Evolutionary conservation across 2,797 vertebrate genomes (phyloP), one percentile per base, ranked within the genome.

Genomic region (Oryzias dopingdopingensis): DNA sequence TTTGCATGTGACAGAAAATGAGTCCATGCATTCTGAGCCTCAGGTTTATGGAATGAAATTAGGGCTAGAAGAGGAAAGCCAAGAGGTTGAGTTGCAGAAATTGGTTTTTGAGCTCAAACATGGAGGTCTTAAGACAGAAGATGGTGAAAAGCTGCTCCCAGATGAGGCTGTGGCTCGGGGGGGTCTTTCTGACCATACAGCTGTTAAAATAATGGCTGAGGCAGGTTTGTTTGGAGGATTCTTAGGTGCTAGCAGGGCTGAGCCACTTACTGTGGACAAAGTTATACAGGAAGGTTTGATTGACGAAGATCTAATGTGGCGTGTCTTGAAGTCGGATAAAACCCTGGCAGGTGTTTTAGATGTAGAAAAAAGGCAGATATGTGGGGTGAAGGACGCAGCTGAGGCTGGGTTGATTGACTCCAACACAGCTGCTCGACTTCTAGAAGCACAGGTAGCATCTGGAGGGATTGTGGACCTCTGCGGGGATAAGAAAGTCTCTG

Each of bases 391-490:
- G 63, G 94, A 97, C 12, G 96, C 97, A 1, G 86, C 93, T 49
- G 82, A 83, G 1, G 46, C 80, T 32, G 96, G 97, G 20, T 82
- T 99, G 44, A 87, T 99, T 42, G 93, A 97, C 76, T 79, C 85
- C 23, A 84, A 94, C 72, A 95, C 94, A 0, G 93, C 93, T 0
- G 75, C 73, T 81, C 89, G 88, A 67, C 90, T 99, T 58, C 80
- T 99, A 59, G 95, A 99, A 79, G 93, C 92, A 1, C 97, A 99
- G 70, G 94, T 99, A 48, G 92, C 88, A 0, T 94, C 97, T 20
- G 97, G 97, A 18, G 97, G 97, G 17, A 92, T 99, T 5, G 81
- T 95, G 52, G 96, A 99, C 72, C 73, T 97, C 56, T 93, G 87
- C 24, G 91, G 94, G 59, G 93, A 92, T 69, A 95, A 95, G 76